Evolutionary conservation across 2,888 invertebrate species (phyloP).

Genomic region (Hirtodrosophila trivittata): DNA sequence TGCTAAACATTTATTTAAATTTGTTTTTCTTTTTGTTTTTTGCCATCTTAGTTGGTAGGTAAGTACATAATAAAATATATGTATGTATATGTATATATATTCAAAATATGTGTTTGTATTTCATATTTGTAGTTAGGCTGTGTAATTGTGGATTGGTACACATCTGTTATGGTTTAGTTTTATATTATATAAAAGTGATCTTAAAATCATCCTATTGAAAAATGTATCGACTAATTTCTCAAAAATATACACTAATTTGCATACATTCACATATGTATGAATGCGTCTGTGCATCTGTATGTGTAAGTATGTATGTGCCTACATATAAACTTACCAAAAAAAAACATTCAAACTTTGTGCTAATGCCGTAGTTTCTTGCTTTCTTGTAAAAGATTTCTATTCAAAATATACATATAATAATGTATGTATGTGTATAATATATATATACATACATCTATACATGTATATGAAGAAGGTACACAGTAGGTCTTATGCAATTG

Average conservation of each 20-base stretch:
- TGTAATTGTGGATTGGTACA: conserved; percentile 1
- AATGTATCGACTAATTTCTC: conserved; percentile 60
- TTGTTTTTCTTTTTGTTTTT: conserved; percentile 37
- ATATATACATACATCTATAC: no score
- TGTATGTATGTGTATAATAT: no score
- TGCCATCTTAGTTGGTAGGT: conserved; percentile 38
- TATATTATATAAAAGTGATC: conserved; percentile 52
- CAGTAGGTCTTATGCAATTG: conserved; percentile 41
- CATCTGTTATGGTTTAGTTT: conserved; percentile 14
- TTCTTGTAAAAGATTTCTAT: conserved; percentile 1
- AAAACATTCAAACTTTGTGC: background rate
- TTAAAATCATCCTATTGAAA: conserved; percentile 65
- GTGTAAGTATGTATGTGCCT: conserved; percentile 32
- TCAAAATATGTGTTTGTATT: conserved; percentile 43
- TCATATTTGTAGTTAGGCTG: conserved; percentile 12
- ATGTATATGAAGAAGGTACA: conserved; percentile 41
- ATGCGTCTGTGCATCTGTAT: conserved; percentile 3
- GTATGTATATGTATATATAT: conserved; percentile 29
- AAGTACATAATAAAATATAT: conserved; percentile 60
- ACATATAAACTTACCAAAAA: background rate
- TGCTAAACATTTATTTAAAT: background rate
- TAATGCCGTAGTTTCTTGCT: background rate
- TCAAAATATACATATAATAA: conserved; percentile 11
- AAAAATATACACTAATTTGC: conserved; percentile 56
- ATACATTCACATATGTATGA: conserved; percentile 13